phyloP scores from a whole-genome alignment of 2,888 invertebrate genomes.

The Pachydiplax longipennis region DNA sequence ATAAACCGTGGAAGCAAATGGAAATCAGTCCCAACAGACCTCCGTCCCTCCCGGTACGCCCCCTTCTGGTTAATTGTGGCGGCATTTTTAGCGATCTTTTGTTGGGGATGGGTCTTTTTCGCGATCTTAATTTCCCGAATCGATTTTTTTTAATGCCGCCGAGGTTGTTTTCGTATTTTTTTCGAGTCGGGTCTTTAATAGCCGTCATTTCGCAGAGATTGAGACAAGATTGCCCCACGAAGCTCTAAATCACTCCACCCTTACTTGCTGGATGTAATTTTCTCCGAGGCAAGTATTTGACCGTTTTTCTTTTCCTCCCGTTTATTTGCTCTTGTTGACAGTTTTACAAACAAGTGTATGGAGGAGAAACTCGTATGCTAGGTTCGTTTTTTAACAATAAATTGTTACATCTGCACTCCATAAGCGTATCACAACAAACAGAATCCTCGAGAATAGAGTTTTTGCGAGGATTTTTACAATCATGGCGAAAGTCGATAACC shows the following conservation, averaged over 20 bases:
- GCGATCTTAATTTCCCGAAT: not conserved
- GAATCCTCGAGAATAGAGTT: not conserved
- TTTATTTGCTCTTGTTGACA: not conserved
- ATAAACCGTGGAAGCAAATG: not conserved
- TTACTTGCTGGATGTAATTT: not conserved
- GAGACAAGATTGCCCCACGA: not conserved
- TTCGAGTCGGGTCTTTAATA: not conserved
- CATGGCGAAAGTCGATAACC: not conserved
- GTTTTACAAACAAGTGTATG: not conserved
- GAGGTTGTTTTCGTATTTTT: not conserved
- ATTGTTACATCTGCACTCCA: not conserved
- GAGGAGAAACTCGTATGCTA: not conserved
- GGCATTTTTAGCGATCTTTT: not conserved
- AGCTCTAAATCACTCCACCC: not conserved
- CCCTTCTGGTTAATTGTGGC: not conserved
- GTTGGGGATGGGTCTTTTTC: not conserved
- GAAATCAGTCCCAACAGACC: not conserved
- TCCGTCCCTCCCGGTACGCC: not conserved
- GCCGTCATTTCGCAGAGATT: not conserved
- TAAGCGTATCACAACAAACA: not conserved
- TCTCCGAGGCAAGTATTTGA: not conserved
- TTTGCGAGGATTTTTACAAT: not conserved
- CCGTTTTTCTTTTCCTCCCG: not conserved
- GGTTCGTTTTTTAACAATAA: not conserved
- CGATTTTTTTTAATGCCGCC: not conserved